Evolutionary conservation across 2,797 vertebrate species (phyloP).

Genomic region (Alectoris magna): DNA sequence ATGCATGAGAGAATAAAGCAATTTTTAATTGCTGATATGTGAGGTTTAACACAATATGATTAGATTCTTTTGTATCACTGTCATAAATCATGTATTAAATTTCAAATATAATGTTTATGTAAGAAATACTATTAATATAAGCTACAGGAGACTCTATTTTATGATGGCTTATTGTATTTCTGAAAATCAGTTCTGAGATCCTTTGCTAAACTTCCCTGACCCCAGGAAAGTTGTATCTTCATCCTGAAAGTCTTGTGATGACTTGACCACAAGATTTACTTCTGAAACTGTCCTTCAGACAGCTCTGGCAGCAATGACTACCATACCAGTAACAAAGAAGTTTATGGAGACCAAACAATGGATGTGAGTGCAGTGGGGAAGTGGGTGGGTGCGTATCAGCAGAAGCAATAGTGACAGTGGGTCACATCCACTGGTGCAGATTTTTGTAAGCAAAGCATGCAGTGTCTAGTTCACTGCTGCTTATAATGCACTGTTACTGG

Average conservation of each 20-base stretch:
- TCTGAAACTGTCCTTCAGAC: not conserved
- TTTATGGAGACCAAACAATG: too few species aligned
- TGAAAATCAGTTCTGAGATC: not conserved
- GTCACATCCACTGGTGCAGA: too few species aligned
- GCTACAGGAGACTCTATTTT: not conserved
- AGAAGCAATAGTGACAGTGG: too few species aligned
- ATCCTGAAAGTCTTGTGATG: not conserved
- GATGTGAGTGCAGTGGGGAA: too few species aligned
- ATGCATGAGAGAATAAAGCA: not conserved
- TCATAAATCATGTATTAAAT: not conserved
- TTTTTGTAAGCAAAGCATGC: too few species aligned
- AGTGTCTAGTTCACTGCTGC: too few species aligned
- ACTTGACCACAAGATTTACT: not conserved
- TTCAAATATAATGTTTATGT: not conserved
- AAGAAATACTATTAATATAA: not conserved
- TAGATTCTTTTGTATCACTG: not conserved
- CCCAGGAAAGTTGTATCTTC: not conserved
- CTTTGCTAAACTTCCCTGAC: accelerated
- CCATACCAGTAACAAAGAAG: not conserved
- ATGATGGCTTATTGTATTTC: not conserved
- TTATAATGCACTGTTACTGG: too few species aligned
- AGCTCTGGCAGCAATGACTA: not conserved
- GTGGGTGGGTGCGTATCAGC: too few species aligned
- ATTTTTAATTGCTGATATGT: not conserved
- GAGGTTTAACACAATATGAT: accelerated